These are phyloP conservation scores for Bothrops jararaca DNA, from an alignment of 2,113 vertebrate species.

Conservation along the genomic window DNA sequence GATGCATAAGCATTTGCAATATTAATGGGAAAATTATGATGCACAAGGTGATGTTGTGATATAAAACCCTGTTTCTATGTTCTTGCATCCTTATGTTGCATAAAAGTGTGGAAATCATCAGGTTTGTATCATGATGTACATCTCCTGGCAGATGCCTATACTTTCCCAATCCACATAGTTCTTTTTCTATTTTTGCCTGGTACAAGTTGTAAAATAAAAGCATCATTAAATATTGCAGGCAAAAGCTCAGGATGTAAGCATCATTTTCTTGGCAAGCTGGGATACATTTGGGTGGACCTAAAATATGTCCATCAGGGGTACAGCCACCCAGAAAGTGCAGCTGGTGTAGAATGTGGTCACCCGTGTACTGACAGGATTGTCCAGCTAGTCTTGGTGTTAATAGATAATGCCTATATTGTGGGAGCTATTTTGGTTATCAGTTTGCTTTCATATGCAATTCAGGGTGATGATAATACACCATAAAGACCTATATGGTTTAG, in stretches of 20 bases:
- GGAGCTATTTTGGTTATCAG: not conserved
- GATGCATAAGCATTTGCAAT: not conserved
- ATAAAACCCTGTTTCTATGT: not conserved
- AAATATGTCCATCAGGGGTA: not conserved
- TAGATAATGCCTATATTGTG: not conserved
- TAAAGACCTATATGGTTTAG: not conserved
- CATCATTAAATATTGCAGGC: not conserved
- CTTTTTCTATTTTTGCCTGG: not conserved
- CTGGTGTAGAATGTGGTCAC: not conserved
- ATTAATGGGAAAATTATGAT: not conserved
- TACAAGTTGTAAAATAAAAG: not conserved
- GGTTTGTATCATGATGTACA: not conserved
- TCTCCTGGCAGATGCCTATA: not conserved
- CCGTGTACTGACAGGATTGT: not conserved
- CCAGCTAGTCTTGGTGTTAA: not conserved
- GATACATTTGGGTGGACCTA: not conserved
- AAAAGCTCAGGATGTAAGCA: not conserved
- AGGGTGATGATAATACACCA: not conserved
- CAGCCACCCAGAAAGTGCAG: not conserved
- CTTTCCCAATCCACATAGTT: not conserved
- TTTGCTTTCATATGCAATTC: not conserved
- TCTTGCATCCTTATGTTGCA: not conserved
- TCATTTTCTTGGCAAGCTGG: not conserved
- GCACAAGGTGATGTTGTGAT: not conserved
- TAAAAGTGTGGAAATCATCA: not conserved